Evolutionary conservation across 2,888 invertebrate species (phyloP).

Genomic region (Nephrotoma appendiculata): DNA sequence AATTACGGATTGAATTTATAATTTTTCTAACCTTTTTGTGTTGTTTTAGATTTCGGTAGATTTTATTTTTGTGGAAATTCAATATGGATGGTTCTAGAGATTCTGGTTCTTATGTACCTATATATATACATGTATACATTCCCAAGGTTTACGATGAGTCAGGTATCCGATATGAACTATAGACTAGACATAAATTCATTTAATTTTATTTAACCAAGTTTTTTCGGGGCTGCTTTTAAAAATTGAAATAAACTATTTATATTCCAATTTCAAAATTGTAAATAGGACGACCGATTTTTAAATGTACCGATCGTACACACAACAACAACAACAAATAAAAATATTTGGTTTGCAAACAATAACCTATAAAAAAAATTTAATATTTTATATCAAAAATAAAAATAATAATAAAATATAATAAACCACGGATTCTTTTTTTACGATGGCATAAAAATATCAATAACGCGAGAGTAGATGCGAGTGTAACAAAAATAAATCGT

Average conservation of each 20-base stretch:
- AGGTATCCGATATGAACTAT: neutral
- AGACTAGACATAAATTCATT: too few species aligned
- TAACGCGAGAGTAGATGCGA: neutral
- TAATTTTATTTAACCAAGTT: too few species aligned
- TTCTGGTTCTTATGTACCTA: neutral
- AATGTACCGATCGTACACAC: neutral
- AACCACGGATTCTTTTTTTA: neutral
- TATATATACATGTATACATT: neutral
- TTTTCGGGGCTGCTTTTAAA: too few species aligned
- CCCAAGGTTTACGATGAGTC: neutral
- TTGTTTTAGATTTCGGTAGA: neutral
- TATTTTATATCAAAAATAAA: neutral
- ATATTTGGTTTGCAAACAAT: neutral
- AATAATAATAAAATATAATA: neutral
- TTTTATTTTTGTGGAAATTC: neutral
- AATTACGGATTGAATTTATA: neutral
- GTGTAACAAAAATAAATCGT: neutral
- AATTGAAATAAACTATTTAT: neutral
- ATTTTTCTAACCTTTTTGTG: neutral
- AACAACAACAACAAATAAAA: too few species aligned
- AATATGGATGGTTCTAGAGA: neutral
- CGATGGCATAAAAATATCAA: neutral
- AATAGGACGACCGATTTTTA: neutral
- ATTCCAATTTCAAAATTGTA: neutral
- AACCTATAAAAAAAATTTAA: neutral